These are phyloP conservation scores for Sycophaga agraensis DNA, from an alignment of 1,140 invertebrate genomes.

Conservation along the genomic window DNA sequence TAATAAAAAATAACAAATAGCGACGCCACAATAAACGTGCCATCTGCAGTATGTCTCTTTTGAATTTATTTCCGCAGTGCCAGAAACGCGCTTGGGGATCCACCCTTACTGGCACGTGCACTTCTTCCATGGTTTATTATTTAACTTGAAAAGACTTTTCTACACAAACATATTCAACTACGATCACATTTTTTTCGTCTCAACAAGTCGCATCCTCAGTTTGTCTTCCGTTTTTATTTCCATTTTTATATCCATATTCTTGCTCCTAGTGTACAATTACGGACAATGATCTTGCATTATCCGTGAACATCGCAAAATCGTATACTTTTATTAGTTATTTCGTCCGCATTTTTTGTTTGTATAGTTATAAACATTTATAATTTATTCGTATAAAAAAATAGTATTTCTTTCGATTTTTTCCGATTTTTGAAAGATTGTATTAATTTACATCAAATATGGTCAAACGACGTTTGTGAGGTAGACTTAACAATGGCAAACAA, in stretches of 20 bases:
- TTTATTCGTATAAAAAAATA: neutral
- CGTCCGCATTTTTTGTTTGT: neutral
- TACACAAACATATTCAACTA: slow-evolving; percentile 15
- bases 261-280: neutral
- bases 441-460: neutral
- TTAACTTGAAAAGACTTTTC: neutral
- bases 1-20: slow-evolving; percentile 28
- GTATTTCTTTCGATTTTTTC: no score
- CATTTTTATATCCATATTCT: neutral
- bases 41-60: neutral
- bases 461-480: neutral
- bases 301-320: neutral
- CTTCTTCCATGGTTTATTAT: neutral
- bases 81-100: slow-evolving; percentile 16
- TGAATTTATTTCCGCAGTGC: neutral
- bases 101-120: slow-evolving; percentile 5
- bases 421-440: no score
- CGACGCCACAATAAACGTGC: neutral
- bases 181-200: slow-evolving; percentile 23
- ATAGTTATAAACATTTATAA: no score
- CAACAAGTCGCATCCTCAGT: neutral
- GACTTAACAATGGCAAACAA: slow-evolving; percentile 7
- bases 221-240: neutral
- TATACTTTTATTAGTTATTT: slow-evolving; percentile 11
- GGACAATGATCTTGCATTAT: slow-evolving; percentile 20